Evolutionary conservation across 23 tunicate genomes (phyloP), one percentile per base, ranked within the genome.

Genomic region (Oikopleura vanhoeffeni): DNA sequence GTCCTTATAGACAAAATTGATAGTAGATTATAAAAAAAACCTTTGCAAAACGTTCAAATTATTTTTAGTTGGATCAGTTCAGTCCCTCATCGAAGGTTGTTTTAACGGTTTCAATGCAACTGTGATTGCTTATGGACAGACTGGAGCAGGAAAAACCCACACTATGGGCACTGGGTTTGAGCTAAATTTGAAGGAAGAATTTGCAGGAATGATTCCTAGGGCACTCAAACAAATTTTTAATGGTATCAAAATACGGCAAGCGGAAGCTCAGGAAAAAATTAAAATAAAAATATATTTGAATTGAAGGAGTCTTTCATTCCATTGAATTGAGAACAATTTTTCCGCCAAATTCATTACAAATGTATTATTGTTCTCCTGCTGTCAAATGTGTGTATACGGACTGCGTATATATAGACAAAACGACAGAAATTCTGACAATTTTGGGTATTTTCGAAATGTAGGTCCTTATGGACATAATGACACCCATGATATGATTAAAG

Each of bases 81-180:
- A 88, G 67, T 2, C 75, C 1, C 67, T 94, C 40, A 87, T 94
- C 8, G 91, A 94, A 57, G 95, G 98, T 0, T 90, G 96, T 41
- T 94, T 94, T 67, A 86, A 90, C 57, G 98, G 98, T 3, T 94
- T 88, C 85, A 94, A 94, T 88, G 98, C 98, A 34, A 94, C 98
- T 84, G 91, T 94, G 0, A 76, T 94, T 40, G 98, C 98, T 32
- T 94, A 94, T 85, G 98, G 98, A 36, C 98, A 94, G 90, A 93
- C 98, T 76, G 98, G 98, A 1, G 88, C 98, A 49, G 98, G 98
- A 0, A 93, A 93, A 86, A 93, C 98, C 0, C 88, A 90, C 85
- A 93, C 98, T 0, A 93, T 93, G 98, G 98, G 98, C 0, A 93
- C 98, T 1, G 91, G 95, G n/a, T 93, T 93, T 84, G 98, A 93